Evolutionary conservation across 1,140 invertebrate genomes (phyloP).

Genomic region (Colletes latitarsis): DNA sequence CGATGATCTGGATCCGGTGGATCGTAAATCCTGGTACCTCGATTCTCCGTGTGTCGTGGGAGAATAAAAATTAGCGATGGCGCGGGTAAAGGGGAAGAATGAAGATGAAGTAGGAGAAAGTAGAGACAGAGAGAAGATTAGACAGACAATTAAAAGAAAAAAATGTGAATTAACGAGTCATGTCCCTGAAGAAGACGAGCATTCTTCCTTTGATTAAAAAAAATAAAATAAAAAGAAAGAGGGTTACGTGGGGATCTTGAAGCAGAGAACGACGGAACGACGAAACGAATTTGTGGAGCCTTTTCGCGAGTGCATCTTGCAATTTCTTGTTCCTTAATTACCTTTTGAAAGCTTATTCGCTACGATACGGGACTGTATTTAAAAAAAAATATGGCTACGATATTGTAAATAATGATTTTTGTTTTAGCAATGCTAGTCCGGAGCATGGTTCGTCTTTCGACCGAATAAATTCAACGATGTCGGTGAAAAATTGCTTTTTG

Average conservation of each 20-base stretch:
- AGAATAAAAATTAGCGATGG: slow-evolving; percentile 6
- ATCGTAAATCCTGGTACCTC: not conserved
- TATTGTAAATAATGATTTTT: too few relatives aligned
- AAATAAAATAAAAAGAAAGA: slow-evolving; percentile 60
- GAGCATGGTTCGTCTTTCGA: too few relatives aligned
- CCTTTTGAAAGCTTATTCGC: too few relatives aligned
- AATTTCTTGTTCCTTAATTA: not conserved
- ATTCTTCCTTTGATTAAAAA: slow-evolving; percentile 57
- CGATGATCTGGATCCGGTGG: not conserved
- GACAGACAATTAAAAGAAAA: slow-evolving; percentile 24
- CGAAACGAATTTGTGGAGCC: not conserved
- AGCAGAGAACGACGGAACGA: slow-evolving; percentile 27
- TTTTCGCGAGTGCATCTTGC: not conserved
- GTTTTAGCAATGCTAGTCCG: too few relatives aligned
- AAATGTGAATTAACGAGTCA: slow-evolving; percentile 72
- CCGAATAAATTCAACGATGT: too few relatives aligned
- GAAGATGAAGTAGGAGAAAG: slow-evolving; percentile 42
- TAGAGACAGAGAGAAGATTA: slow-evolving; percentile 36
- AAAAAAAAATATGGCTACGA: too few relatives aligned
- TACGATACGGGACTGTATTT: too few relatives aligned
- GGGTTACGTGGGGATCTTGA: slow-evolving; percentile 55
- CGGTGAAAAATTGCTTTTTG: too few relatives aligned
- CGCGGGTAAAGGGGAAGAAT: slow-evolving; percentile 23
- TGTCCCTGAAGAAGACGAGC: slow-evolving; percentile 74
- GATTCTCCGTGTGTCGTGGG: not conserved